These are phyloP conservation scores for Percopsis transmontana DNA, from an alignment of 2,113 vertebrate genomes.

Conservation along the genomic window DNA sequence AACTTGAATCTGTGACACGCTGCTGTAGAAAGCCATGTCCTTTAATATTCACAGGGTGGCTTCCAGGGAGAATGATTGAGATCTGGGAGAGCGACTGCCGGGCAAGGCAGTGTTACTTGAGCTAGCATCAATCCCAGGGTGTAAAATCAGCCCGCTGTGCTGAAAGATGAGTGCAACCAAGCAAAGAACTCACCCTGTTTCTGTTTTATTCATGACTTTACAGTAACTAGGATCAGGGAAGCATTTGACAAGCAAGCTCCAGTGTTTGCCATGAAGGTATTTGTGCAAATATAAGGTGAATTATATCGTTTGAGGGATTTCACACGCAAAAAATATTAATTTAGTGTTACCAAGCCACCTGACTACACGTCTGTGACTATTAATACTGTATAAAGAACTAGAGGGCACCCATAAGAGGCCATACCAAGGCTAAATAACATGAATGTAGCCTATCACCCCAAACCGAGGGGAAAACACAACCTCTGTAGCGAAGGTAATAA, in stretches of 20 bases:
- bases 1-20: not conserved
- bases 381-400: too few relatives aligned
- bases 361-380: too few relatives aligned
- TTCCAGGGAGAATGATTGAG: not conserved
- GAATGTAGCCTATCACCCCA: too few relatives aligned
- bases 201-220: constrained; percentile 16
- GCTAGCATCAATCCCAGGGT: not conserved
- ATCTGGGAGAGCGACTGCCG: not conserved
- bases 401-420: too few relatives aligned
- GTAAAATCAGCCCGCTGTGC: constrained; percentile 1
- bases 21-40: not conserved
- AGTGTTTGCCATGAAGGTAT: not conserved
- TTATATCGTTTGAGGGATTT: too few relatives aligned
- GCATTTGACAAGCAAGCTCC: not conserved
- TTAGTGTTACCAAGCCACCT: too few relatives aligned
- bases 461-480: too few relatives aligned
- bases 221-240: not conserved
- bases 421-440: too few relatives aligned
- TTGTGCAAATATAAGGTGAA: too few relatives aligned
- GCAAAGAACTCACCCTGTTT: not conserved
- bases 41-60: not conserved
- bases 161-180: not conserved
- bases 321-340: too few relatives aligned
- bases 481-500: too few relatives aligned
- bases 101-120: not conserved